These are phyloP conservation scores for Gobius niger DNA, from an alignment of 2,113 vertebrate genomes.

Conservation along the genomic window DNA sequence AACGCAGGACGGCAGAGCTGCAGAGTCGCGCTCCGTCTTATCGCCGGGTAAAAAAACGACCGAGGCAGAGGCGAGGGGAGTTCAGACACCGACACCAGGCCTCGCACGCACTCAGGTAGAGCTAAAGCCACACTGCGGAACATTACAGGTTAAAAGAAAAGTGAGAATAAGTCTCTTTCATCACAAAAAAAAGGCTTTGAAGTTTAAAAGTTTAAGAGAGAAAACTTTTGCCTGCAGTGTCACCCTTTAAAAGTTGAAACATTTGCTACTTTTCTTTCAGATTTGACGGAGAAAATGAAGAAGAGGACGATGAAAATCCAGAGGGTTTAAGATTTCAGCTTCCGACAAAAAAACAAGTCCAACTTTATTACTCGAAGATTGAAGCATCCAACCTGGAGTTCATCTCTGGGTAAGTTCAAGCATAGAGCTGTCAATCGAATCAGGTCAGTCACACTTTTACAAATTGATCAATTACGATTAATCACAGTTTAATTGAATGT, in stretches of 20 bases:
- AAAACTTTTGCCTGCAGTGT: no score
- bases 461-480: no score
- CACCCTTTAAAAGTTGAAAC: no score
- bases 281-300: constrained; percentile 11
- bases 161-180: no score
- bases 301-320: constrained; percentile 5
- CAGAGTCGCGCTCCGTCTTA: constrained; percentile 14
- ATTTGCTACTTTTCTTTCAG: constrained; percentile 25
- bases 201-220: no score
- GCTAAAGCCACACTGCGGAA: not conserved
- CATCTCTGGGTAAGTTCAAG: constrained; percentile 34
- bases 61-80: not conserved
- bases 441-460: no score
- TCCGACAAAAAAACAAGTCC: constrained; percentile 42
- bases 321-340: constrained; percentile 14
- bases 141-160: no score
- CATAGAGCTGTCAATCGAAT: no score
- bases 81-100: not conserved
- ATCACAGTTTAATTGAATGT: no score
- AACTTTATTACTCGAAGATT: constrained; percentile 70
- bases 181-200: no score
- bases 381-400: constrained; percentile 23
- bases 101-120: constrained; percentile 17
- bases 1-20: constrained; percentile 23
- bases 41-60: constrained; percentile 18